Evolutionary conservation across 2,888 invertebrate species (phyloP).

Genomic region (Pelosia muscerda): DNA sequence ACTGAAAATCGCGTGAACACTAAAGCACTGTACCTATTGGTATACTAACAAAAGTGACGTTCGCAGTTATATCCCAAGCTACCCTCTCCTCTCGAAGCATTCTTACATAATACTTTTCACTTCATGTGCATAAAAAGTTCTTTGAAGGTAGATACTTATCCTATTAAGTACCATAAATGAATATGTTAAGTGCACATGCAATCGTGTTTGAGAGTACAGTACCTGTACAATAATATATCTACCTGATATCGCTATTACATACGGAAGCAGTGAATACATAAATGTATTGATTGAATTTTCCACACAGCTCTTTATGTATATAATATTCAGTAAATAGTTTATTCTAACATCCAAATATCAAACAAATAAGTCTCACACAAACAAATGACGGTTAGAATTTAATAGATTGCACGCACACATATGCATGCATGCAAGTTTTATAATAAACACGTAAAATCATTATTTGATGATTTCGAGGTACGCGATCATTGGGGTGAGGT

Average conservation of each 20-base stretch:
- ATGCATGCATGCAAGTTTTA: constrained; percentile 67
- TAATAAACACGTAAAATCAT: constrained; percentile 85
- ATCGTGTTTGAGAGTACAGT: constrained; percentile 24
- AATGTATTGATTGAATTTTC: constrained; percentile 66
- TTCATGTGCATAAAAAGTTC: not conserved
- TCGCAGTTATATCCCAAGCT: not conserved
- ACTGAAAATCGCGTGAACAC: not conserved
- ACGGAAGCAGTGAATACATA: constrained; percentile 35
- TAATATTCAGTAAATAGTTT: constrained; percentile 74
- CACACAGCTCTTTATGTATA: constrained; percentile 68
- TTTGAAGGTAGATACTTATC: not conserved
- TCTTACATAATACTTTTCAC: not conserved
- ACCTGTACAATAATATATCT: constrained; percentile 35
- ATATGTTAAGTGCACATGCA: not conserved
- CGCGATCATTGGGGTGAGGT: constrained; percentile 77
- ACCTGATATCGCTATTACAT: constrained; percentile 20
- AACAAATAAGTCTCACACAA: constrained; percentile 52
- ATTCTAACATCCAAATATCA: constrained; percentile 67
- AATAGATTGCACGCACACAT: constrained; percentile 46
- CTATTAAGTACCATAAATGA: not conserved
- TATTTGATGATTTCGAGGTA: constrained; percentile 85
- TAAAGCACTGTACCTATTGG: too few species aligned
- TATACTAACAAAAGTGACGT: not conserved
- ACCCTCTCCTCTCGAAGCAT: not conserved
- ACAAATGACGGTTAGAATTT: constrained; percentile 50